Percentiles rank a stretch among this genome's conserved stretches.
Evolutionary conservation across 2,113 vertebrate species (phyloP).

Genomic region (Poeciliopsis retropinna): DNA sequence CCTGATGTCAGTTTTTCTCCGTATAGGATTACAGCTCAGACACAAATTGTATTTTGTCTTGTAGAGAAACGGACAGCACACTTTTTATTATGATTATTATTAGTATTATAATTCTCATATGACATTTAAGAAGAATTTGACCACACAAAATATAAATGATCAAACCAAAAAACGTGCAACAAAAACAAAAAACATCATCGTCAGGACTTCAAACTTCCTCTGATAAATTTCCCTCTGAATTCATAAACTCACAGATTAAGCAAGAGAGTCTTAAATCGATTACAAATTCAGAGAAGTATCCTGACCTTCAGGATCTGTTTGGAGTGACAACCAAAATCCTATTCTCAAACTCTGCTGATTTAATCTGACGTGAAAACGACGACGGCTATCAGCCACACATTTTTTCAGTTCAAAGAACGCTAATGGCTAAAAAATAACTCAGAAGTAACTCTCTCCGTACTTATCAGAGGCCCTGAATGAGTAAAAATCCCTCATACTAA

Average conservation of each 20-base stretch:
- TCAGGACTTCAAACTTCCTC: neutral
- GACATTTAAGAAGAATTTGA: neutral
- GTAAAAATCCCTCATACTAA: too few relatives aligned
- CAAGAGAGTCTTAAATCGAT: neutral
- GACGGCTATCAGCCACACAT: constrained; percentile 30
- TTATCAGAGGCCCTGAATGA: too few relatives aligned
- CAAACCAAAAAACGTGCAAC: neutral
- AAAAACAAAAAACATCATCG: neutral
- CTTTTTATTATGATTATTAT: too few relatives aligned
- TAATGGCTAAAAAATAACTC: too few relatives aligned
- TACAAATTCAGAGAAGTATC: neutral
- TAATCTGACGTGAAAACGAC: constrained; percentile 65
- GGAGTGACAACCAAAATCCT: constrained; percentile 15
- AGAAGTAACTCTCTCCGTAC: too few relatives aligned
- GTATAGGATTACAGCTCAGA: neutral
- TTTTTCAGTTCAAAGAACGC: constrained; percentile 23
- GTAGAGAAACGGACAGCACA: neutral
- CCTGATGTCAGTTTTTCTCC: constrained; percentile 31
- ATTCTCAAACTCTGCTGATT: constrained; percentile 50
- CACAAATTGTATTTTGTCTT: constrained; percentile 3
- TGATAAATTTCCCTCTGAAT: neutral
- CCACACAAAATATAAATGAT: neutral
- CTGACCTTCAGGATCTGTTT: constrained; percentile 4
- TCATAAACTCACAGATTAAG: neutral
- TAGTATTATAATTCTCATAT: neutral